Conservation (phyloP, 2,113 vertebrate species). For the Gulo gulo region DNA sequence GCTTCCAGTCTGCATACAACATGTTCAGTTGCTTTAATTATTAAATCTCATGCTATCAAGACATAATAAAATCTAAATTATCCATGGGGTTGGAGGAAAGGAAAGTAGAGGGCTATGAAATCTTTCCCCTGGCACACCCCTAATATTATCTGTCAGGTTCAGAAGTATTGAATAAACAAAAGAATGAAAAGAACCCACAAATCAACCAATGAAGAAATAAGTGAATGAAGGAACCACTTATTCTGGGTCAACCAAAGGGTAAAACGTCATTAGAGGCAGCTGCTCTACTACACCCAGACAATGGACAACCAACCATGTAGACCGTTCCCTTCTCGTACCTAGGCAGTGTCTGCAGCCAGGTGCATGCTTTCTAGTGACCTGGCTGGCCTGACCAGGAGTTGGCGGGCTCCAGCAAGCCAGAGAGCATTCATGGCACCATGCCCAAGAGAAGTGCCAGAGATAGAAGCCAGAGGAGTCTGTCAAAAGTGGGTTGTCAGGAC, state of each 20-base stretch:
- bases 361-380: not conserved
- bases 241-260: not conserved
- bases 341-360: not conserved
- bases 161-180: not conserved
- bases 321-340: not conserved
- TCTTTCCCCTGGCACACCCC: not conserved
- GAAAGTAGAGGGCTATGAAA: not conserved
- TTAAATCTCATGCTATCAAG: not conserved
- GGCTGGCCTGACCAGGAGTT: not conserved
- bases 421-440: not conserved
- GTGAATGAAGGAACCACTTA: not conserved
- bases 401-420: not conserved
- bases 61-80: conserved; percentile 30
- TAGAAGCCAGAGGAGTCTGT: not conserved
- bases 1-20: not conserved
- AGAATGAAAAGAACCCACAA: conserved; percentile 13
- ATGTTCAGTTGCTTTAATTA: conserved; percentile 15
- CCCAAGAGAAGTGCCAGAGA: not conserved
- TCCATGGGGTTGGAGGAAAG: not conserved
- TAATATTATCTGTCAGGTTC: conserved; percentile 16
- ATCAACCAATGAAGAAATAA: not conserved
- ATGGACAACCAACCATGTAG: rapidly evolving
- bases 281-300: not conserved
- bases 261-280: not conserved
- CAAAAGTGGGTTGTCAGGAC: not conserved